These are phyloP conservation scores for Leuctra nigra DNA, from an alignment of 2,888 invertebrate genomes.

Conservation along the genomic window DNA sequence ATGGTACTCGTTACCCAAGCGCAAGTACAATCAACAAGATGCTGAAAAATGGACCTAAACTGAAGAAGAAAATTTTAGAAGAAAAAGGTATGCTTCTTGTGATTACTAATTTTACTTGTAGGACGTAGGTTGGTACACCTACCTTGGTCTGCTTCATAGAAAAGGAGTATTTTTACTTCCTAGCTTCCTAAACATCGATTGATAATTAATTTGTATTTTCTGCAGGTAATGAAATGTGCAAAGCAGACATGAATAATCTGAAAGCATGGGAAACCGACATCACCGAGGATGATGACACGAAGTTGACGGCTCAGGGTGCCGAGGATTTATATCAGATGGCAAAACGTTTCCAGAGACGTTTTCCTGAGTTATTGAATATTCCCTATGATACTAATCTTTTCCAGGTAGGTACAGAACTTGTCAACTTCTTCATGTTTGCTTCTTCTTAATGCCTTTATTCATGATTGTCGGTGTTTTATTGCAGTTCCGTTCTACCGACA, in stretches of 20 bases:
- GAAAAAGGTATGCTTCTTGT: too few relatives aligned
- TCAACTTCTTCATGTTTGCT: too few relatives aligned
- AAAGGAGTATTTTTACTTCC: too few relatives aligned
- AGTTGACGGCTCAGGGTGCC: slow-evolving; percentile 29
- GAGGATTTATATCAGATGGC: slow-evolving; percentile 29
- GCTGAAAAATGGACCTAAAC: too few relatives aligned
- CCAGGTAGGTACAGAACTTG: not conserved
- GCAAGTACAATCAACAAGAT: not conserved
- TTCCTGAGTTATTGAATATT: slow-evolving; percentile 26
- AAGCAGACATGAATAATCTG: slow-evolving; percentile 28
- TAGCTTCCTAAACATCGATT: too few relatives aligned
- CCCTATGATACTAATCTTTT: not conserved
- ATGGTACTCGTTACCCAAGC: not conserved
- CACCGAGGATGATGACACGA: slow-evolving; percentile 21
- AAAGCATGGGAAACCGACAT: slow-evolving; percentile 28
- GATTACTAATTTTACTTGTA: too few relatives aligned
- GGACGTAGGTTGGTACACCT: too few relatives aligned
- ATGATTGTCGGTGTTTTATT: too few relatives aligned
- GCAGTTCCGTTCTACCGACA: slow-evolving; percentile 31
- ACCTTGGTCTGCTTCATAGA: too few relatives aligned
- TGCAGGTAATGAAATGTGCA: not conserved
- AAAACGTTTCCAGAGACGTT: slow-evolving; percentile 23
- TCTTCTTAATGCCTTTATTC: too few relatives aligned
- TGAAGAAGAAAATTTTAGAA: too few relatives aligned
- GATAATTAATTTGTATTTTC: too few relatives aligned